Conservation (phyloP, 1,140 invertebrate species). For the Coboldia fuscipes region DNA sequence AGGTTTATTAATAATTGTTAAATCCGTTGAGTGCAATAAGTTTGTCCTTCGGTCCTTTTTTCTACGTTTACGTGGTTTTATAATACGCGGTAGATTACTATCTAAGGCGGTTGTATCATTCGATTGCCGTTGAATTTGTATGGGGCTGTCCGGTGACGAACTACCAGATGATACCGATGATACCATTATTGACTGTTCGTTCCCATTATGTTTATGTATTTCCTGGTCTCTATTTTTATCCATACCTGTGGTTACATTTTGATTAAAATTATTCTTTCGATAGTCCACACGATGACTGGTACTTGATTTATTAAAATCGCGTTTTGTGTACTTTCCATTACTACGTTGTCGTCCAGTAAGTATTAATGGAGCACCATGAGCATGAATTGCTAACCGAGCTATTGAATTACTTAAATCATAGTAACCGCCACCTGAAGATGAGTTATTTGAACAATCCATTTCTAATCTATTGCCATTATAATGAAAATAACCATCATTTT, state of each 20-base stretch:
- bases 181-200: no score
- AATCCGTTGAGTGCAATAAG: no score
- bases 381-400: constrained; percentile 45
- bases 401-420: constrained; percentile 16
- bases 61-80: constrained; percentile 67
- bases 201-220: no score
- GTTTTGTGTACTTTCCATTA: no score
- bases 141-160: constrained; percentile 5
- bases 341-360: constrained; percentile 32
- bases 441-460: constrained; percentile 8
- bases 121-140: constrained; percentile 6
- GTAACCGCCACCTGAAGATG: constrained; percentile 6
- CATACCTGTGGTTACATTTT: no score
- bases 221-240: no score
- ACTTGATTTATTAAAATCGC: no score
- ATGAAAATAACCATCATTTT: not conserved
- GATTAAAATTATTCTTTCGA: no score
- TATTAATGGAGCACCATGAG: constrained; percentile 53
- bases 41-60: constrained; percentile 80
- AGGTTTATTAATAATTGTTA: no score
- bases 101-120: constrained; percentile 25
- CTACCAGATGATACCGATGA: no score
- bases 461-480: not conserved
- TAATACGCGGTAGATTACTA: constrained; percentile 61
- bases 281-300: no score